Base-by-base conservation (phyloP, 37 sponge, comb jelly and placozoan genomes). In the Agelas oroides region DNA sequence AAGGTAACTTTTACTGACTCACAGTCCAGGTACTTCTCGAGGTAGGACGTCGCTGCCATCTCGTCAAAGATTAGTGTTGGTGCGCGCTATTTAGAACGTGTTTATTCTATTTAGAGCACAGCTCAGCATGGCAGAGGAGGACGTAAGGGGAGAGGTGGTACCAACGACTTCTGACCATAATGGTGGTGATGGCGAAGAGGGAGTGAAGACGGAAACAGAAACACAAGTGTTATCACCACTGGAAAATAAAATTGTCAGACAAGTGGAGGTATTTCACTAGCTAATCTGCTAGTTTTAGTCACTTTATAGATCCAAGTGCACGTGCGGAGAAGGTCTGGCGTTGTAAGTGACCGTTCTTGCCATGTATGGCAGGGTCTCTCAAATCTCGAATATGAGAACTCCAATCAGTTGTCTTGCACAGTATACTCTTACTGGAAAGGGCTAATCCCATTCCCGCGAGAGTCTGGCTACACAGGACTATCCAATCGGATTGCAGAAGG, bases 211-310 rank as follows among this genome's bases (percentile, higher is more conserved):
- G 17, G n/a, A n/a, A 56, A 56, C 58, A 56, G 58, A 15, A 8
- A 33, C 33, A 70, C 2, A 18, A 32, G 16, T 0, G 69, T 56
- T 27, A 27, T 71, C 70, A 5, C 79, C 79, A 33, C 71, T 94
- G 59, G 91, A 94, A 40, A 87, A 90, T 64, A 94, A 94, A 57
- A 94, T 94, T 0, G 86, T 94, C 52, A 37, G 94, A 24, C 94
- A 94, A 59, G 77, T 94, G 12, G 94, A 94, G 79, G 93, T 92
- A 62, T 41, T n/a, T n/a, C n/a, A n/a, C n/a, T n/a, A n/a, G n/a
- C n/a, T n/a, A n/a, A n/a, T n/a, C n/a, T n/a, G n/a, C n/a, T n/a
- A n/a, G n/a, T n/a, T n/a, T n/a, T n/a, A n/a, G n/a, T n/a, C n/a
- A n/a, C n/a, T n/a, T n/a, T n/a, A n/a, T n/a, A n/a, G n/a, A n/a